phyloP scores from a whole-genome alignment of 53 echinoderm and acorn worm species.

The Echinarachnius parma region DNA sequence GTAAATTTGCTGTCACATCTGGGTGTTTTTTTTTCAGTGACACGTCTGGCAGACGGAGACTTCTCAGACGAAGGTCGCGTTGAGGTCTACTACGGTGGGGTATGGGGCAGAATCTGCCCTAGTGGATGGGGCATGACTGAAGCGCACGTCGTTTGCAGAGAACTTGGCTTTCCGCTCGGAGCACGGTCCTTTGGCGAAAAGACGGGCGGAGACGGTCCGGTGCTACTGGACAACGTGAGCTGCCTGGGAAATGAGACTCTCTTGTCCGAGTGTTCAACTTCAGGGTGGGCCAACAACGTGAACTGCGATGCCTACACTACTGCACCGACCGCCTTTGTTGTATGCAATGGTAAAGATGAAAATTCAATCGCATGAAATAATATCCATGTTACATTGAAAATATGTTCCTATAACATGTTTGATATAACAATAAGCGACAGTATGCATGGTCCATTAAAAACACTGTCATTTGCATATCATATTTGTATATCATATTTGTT shows the following conservation, averaged over 20 bases:
- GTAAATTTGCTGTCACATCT: no score
- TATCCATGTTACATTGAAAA: no score
- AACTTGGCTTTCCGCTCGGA: conserved; percentile 10
- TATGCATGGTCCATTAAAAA: no score
- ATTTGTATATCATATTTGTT: no score
- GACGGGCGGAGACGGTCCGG: background rate
- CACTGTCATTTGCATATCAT: no score
- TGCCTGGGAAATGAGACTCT: conserved; percentile 12
- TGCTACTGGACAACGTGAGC: conserved; percentile 10
- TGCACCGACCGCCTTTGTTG: background rate
- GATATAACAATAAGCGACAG: no score
- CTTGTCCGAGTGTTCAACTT: conserved; percentile 9
- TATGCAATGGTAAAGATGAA: conserved; percentile 23
- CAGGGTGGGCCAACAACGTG: conserved; percentile 16
- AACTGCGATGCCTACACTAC: background rate
- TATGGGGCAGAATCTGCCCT: conserved; percentile 20
- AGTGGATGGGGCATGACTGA: conserved; percentile 1
- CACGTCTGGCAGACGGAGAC: conserved; percentile 9
- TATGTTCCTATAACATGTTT: no score
- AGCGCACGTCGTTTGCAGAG: conserved; percentile 17
- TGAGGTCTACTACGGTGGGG: conserved; percentile 22
- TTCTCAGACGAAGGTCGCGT: conserved; percentile 18
- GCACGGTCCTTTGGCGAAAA: background rate
- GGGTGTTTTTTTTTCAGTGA: conserved; percentile 3
- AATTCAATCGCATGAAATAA: no score